Conservation (phyloP, 2,113 vertebrate genomes). For the Phainopepla nitens region DNA sequence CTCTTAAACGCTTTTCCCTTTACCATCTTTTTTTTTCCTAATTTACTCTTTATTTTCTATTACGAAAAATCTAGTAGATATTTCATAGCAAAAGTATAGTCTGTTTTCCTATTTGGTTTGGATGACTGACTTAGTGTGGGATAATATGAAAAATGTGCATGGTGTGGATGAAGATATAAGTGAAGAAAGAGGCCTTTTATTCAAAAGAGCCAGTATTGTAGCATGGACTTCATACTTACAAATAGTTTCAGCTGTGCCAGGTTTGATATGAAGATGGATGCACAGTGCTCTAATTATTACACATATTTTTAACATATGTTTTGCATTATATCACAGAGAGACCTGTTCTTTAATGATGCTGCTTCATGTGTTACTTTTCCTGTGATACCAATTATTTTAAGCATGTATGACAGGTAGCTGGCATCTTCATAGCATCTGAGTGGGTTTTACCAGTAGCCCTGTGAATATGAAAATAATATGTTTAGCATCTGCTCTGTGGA, state of each 20-base stretch:
- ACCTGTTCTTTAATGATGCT: constrained; percentile 47
- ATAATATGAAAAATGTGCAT: neutral
- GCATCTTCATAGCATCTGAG: constrained; percentile 63
- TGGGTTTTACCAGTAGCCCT: constrained; percentile 55
- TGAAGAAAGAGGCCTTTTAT: neutral
- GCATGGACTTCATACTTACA: neutral
- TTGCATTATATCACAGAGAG: constrained; percentile 62
- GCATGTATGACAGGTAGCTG: constrained; percentile 46
- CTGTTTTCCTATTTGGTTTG: neutral
- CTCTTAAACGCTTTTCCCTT: neutral
- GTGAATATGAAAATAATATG: constrained; percentile 29
- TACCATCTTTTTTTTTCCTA: neutral
- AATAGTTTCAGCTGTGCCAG: neutral
- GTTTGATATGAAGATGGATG: neutral
- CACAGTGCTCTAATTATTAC: constrained; percentile 27
- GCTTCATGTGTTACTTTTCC: constrained; percentile 60
- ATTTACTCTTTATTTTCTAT: neutral
- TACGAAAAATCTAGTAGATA: neutral
- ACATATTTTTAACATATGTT: constrained; percentile 45
- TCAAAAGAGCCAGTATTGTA: neutral
- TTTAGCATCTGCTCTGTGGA: neutral
- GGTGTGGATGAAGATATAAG: neutral
- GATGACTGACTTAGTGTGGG: neutral
- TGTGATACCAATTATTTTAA: constrained; percentile 69
- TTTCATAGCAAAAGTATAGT: neutral